A percentile compares a stretch with the other conserved stretches of the same genome.
These are phyloP conservation scores for Eidolon helvum DNA, from an alignment of 2,113 vertebrate genomes.

Conservation along the genomic window DNA sequence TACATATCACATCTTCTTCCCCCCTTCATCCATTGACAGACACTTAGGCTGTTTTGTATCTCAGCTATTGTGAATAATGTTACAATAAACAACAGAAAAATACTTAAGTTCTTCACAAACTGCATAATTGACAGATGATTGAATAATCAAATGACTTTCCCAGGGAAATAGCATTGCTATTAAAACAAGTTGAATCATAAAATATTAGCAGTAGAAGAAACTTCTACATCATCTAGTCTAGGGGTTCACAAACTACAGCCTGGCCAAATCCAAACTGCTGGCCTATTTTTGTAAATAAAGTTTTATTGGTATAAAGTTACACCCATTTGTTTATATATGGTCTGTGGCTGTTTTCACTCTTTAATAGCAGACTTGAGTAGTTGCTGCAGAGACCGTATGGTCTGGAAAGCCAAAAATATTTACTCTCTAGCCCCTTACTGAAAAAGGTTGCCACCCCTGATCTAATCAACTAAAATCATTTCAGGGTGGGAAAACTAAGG, in stretches of 20 bases:
- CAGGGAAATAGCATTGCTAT: not conserved
- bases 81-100: not conserved
- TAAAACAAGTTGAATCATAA: not conserved
- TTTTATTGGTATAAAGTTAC: not conserved
- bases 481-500: not conserved
- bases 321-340: not conserved
- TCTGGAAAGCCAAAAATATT: not conserved
- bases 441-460: not conserved
- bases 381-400: not conserved
- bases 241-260: not conserved
- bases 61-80: not conserved
- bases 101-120: not conserved
- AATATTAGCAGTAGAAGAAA: slow-evolving; percentile 14
- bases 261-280: not conserved
- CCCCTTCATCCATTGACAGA: not conserved
- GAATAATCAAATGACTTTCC: not conserved
- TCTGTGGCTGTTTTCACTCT: not conserved
- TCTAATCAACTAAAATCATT: not conserved
- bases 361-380: not conserved
- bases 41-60: not conserved
- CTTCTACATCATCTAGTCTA: not conserved
- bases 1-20: not conserved
- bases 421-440: not conserved
- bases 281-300: not conserved
- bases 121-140: not conserved